These are phyloP conservation scores for Aplochiton taeniatus DNA, from an alignment of 2,797 vertebrate genomes.

Conservation along the genomic window DNA sequence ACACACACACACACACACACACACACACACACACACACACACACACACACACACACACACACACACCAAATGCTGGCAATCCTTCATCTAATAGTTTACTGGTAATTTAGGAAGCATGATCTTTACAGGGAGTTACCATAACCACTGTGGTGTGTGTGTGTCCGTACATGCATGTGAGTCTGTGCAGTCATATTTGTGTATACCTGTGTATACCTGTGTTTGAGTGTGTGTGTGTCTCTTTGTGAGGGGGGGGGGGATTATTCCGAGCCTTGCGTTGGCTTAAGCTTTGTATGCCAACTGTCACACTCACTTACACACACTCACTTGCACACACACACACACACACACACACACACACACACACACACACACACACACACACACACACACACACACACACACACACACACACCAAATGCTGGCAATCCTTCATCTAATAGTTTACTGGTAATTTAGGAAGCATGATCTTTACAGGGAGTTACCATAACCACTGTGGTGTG, in stretches of 20 bases:
- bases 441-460: too few species aligned
- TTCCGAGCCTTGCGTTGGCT: too few species aligned
- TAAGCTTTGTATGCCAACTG: too few species aligned
- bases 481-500: not conserved
- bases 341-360: slow-evolving; percentile 6
- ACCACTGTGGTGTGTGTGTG: not conserved
- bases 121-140: not conserved
- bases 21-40: slow-evolving; percentile 11
- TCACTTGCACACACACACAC: slow-evolving; percentile 7
- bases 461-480: not conserved
- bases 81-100: too few species aligned
- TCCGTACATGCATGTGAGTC: slow-evolving; percentile 7
- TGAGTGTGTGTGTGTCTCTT: not conserved
- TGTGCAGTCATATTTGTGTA: not conserved
- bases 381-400: not conserved
- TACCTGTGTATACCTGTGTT: not conserved
- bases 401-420: not conserved
- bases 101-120: too few species aligned
- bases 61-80: not conserved
- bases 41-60: slow-evolving; percentile 5
- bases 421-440: too few species aligned
- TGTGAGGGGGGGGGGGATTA: too few species aligned
- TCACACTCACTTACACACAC: not conserved
- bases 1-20: slow-evolving; percentile 5
- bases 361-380: slow-evolving; percentile 14